phyloP scores from a whole-genome alignment of 2,113 vertebrate species.

The Alaudala cheleensis region DNA sequence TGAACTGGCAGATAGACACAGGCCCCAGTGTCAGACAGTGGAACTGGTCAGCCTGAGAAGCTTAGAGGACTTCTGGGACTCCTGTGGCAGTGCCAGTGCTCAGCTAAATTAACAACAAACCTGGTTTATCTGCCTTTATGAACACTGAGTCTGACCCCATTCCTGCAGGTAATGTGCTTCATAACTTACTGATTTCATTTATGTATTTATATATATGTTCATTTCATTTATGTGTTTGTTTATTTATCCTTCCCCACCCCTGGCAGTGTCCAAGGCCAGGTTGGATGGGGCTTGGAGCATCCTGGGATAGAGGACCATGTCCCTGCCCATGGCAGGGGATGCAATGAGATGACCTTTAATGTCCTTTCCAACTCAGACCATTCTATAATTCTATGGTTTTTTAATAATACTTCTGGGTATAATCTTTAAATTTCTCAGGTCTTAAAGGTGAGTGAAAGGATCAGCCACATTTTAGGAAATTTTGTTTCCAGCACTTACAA shows the following conservation, averaged over 20 bases:
- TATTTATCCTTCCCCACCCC: background rate
- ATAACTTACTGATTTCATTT: background rate
- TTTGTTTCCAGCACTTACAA: background rate
- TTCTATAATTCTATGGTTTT: background rate
- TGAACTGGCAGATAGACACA: background rate
- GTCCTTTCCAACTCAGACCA: background rate
- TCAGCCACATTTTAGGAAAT: background rate
- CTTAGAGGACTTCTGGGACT: background rate
- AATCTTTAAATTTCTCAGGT: background rate
- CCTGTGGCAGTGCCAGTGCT: background rate
- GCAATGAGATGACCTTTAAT: accelerated
- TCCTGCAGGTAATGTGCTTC: background rate
- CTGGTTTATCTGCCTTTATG: background rate
- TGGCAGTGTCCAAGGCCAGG: background rate
- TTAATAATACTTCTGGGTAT: background rate
- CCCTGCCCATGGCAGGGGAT: background rate
- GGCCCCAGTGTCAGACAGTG: background rate
- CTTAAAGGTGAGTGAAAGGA: background rate
- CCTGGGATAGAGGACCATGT: background rate
- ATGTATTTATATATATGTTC: too few species aligned
- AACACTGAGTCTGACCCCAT: background rate
- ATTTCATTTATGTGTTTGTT: background rate
- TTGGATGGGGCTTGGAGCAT: accelerated
- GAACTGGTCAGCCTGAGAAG: background rate
- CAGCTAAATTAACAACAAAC: too few species aligned